Evolutionary conservation across 2,113 vertebrate species (phyloP).

Genomic region (Thamnophis sirtalis): DNA sequence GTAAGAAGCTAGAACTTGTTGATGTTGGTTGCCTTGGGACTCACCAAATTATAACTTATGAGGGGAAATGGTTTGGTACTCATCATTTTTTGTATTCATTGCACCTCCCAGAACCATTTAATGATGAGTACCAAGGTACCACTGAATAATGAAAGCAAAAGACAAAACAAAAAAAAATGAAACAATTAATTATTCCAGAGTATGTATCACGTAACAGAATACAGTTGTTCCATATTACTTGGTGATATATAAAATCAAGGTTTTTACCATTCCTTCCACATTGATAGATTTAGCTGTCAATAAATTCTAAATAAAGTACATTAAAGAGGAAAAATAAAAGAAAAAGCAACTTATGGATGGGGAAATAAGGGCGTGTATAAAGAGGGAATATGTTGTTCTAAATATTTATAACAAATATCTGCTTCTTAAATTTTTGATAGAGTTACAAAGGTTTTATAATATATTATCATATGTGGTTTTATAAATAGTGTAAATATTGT

Average conservation of each 20-base stretch:
- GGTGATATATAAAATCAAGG: not conserved
- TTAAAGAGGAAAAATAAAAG: conserved; percentile 47
- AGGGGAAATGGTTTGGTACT: not conserved
- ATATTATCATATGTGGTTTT: not conserved
- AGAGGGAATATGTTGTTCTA: conserved; percentile 26
- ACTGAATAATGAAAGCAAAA: conserved; percentile 8
- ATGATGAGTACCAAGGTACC: not conserved
- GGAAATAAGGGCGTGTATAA: conserved; percentile 24
- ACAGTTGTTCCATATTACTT: not conserved
- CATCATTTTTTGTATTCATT: not conserved
- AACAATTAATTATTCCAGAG: conserved; percentile 23
- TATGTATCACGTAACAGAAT: conserved; percentile 17
- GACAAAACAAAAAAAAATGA: not conserved
- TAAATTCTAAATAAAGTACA: conserved; percentile 13
- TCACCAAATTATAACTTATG: not conserved
- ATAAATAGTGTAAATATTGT: not conserved
- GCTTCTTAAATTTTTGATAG: conserved; percentile 35
- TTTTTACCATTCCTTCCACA: not conserved
- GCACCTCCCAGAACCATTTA: not conserved
- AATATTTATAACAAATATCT: not conserved
- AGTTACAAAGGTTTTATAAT: not conserved
- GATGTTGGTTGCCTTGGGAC: not conserved
- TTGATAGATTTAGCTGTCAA: not conserved
- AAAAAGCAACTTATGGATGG: conserved; percentile 31
- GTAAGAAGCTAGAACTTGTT: not conserved